phyloP scores from a whole-genome alignment of 2,888 invertebrate species.

The Andrena dorsata region DNA sequence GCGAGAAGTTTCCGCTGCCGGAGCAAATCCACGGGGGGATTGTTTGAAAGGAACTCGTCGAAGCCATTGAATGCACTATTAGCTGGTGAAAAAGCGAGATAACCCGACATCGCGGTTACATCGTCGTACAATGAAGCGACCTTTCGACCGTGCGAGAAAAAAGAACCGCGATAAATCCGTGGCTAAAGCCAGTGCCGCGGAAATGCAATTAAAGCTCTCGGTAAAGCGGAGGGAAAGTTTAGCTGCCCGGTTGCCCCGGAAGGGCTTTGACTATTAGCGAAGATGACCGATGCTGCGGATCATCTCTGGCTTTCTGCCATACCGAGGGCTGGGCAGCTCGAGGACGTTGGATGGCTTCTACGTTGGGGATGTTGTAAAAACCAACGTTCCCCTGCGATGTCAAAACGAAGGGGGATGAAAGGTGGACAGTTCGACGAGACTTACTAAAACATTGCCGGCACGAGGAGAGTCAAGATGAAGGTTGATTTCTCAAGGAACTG shows the following conservation, averaged over 20 bases:
- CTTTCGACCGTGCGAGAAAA: constrained; percentile 65
- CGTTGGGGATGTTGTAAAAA: constrained; percentile 35
- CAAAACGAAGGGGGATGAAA: constrained; percentile 2
- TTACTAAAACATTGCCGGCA: background rate
- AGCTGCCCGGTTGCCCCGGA: constrained; percentile 23
- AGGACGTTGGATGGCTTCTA: constrained; percentile 36
- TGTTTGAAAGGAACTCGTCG: constrained; percentile 18
- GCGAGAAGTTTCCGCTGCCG: background rate
- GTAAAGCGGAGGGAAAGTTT: constrained; percentile 24
- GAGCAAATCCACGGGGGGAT: background rate
- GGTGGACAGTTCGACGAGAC: constrained; percentile 7
- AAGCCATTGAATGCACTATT: constrained; percentile 19
- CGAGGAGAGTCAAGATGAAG: background rate
- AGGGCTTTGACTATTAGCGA: constrained; percentile 39
- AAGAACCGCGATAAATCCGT: constrained; percentile 66
- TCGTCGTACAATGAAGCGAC: constrained; percentile 39
- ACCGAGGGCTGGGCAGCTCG: constrained; percentile 33
- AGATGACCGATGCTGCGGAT: constrained; percentile 44
- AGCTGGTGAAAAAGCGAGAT: constrained; percentile 25
- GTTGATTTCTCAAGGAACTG: background rate
- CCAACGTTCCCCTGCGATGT: constrained; percentile 3
- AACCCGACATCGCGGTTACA: constrained; percentile 28
- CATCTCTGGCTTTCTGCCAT: constrained; percentile 45
- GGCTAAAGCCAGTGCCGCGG: constrained; percentile 42
- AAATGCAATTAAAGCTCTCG: constrained; percentile 75